Base-by-base conservation (phyloP, 2,797 vertebrate genomes). In the Ficedula albicollis region DNA sequence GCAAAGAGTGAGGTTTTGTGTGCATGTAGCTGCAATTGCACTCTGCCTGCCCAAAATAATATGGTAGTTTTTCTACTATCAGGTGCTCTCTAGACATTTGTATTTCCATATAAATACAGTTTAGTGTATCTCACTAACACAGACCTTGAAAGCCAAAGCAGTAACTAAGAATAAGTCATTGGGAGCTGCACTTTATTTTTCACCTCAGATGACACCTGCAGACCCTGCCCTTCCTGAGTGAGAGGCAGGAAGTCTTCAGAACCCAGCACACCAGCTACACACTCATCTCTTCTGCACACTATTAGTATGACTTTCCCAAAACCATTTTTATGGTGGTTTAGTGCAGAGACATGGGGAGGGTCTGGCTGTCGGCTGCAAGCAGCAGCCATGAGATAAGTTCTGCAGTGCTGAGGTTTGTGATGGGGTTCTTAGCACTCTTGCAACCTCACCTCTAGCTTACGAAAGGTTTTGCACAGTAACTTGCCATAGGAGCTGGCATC, bases 221-320 rank as follows among this genome's bases (percentile, higher is more conserved):
- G 91, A 91, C 91, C 96, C 51, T 94, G 80, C 93, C 87, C 95
- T 94, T 97, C 93, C 95, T 95, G 91, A 56, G 91, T 93, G 67
- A 66, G 80, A 79, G 85, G 39, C 92, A 95, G 95, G 96, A 95
- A 96, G 56, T 81, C 87, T 88, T 93, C 82, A n/a, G 67, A 90
- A 88, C 39, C 11, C 72, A 56, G 38, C 59, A 69, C 52, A 55
- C 15, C 72, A 74, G 54, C 59, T 86, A 91, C 63, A 23, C 0
- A 3, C 66, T 92, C 63, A 81, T 72, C 79, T 2, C 4, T 52
- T 91, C 63, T 91, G 83, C 80, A 82, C 59, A 3, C 44, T 75
- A 9, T 76, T 88, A 56, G 34, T 36, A 36, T 60, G 48, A 38
- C 32, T 93, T 91, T 89, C 73, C 67, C 80, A 27, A 93, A 94